Percentiles rank a stretch among this genome's conserved stretches.
These are phyloP conservation scores for Pterophyllum scalare DNA, from an alignment of 2,113 vertebrate species.

Conservation along the genomic window DNA sequence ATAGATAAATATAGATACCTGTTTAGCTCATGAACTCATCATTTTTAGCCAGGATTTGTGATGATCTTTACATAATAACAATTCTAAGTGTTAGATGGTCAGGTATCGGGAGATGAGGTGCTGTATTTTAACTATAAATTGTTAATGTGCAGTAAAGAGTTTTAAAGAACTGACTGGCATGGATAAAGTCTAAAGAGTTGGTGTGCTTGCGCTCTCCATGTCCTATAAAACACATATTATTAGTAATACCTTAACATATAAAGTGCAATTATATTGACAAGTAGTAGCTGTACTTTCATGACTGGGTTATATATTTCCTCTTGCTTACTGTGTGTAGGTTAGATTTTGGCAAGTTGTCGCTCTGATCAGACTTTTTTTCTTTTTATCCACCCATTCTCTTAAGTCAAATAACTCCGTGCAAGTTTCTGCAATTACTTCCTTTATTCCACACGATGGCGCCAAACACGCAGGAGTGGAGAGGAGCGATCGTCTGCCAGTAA, in stretches of 20 bases:
- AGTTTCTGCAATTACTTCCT: neutral
- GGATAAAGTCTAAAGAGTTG: neutral
- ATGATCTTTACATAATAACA: neutral
- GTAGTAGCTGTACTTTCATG: neutral
- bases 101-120: neutral
- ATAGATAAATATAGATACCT: too few species aligned
- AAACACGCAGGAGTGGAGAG: neutral
- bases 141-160: neutral
- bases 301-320: neutral
- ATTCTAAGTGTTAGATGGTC: neutral
- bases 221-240: too few species aligned
- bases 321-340: neutral
- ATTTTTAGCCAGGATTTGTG: neutral
- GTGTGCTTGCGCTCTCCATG: too few species aligned
- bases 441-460: constrained; percentile 44
- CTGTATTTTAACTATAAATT: neutral
- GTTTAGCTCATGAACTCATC: neutral
- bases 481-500: neutral
- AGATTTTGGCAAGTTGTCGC: neutral
- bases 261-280: neutral
- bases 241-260: neutral
- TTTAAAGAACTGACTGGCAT: neutral
- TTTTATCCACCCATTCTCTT: neutral
- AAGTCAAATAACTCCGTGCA: neutral
- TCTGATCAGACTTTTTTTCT: neutral